phyloP scores from a whole-genome alignment of 1,140 invertebrate genomes.

The Capitella teleta region DNA sequence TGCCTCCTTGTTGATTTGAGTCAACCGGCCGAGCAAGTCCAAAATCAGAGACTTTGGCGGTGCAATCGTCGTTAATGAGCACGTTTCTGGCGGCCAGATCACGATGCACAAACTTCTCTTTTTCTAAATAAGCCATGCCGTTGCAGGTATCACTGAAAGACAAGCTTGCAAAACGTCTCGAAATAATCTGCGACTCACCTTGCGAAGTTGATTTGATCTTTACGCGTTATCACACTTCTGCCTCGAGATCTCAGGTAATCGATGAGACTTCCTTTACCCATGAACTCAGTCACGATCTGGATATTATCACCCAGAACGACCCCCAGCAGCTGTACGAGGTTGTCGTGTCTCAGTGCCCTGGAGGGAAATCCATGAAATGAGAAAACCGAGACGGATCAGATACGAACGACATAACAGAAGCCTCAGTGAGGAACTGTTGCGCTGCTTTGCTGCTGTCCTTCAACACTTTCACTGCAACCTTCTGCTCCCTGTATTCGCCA shows the following conservation, averaged over 20 bases:
- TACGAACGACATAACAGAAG: slow-evolving; percentile 88
- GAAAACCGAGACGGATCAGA: background rate
- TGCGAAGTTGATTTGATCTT: slow-evolving; percentile 95
- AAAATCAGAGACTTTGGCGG: slow-evolving; percentile 97
- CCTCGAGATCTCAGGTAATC: slow-evolving; percentile 94
- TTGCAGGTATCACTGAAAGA: slow-evolving; percentile 80
- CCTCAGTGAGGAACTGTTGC: slow-evolving; percentile 86
- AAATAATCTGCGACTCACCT: slow-evolving; percentile 31
- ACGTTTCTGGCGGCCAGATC: slow-evolving; percentile 98
- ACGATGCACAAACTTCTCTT: slow-evolving; percentile 88
- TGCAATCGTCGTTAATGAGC: slow-evolving; percentile 81
- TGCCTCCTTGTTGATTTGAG: slow-evolving; percentile 27
- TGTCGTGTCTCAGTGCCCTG: slow-evolving; percentile 84
- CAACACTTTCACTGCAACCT: slow-evolving; percentile 94
- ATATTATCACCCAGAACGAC: slow-evolving; percentile 72
- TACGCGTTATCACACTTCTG: slow-evolving; percentile 86
- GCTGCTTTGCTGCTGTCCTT: slow-evolving; percentile 79
- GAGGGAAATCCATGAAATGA: too few species aligned
- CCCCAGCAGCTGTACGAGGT: slow-evolving; percentile 90
- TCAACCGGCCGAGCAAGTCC: slow-evolving; percentile 77
- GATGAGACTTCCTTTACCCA: slow-evolving; percentile 95
- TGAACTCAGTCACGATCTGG: slow-evolving; percentile 95
- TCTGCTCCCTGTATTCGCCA: slow-evolving; percentile 65
- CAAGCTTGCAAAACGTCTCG: background rate
- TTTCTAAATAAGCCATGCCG: slow-evolving; percentile 97